These are phyloP conservation scores for Scolopax mira DNA, from an alignment of 2,113 vertebrate genomes.

Conservation along the genomic window DNA sequence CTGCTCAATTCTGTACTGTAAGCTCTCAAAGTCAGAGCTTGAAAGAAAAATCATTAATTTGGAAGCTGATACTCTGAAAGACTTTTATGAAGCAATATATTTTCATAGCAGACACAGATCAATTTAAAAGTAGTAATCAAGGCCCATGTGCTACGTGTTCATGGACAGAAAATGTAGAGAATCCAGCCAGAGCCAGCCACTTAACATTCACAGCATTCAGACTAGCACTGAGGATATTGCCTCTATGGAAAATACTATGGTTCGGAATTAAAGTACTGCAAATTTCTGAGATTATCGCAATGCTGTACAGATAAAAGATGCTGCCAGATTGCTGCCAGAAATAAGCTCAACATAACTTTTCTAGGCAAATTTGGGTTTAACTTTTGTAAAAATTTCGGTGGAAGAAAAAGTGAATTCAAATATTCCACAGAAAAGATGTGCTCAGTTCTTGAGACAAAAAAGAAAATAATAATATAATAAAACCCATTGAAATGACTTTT, in stretches of 20 bases:
- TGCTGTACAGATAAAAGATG: neutral
- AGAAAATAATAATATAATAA: neutral
- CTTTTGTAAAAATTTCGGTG: neutral
- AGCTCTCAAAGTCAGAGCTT: conserved; percentile 50
- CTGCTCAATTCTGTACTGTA: neutral
- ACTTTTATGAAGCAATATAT: conserved; percentile 63
- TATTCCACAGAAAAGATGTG: neutral
- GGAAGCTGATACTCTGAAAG: conserved; percentile 56
- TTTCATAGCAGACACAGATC: conserved; percentile 59
- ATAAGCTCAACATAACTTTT: neutral
- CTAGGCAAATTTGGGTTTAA: neutral
- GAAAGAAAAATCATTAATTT: conserved; percentile 60
- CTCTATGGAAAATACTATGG: conserved; percentile 19
- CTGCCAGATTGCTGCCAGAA: neutral
- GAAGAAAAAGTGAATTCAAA: neutral
- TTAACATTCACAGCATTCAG: conserved; percentile 51
- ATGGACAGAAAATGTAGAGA: conserved; percentile 1
- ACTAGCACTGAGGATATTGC: neutral
- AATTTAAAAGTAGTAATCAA: conserved; percentile 66
- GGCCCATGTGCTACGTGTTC: conserved; percentile 53
- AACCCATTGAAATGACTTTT: neutral
- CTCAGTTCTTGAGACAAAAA: neutral
- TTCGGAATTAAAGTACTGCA: conserved; percentile 14
- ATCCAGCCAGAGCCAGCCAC: conserved; percentile 12
- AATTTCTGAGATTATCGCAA: conserved; percentile 24